Evolutionary conservation across 2,113 vertebrate species (phyloP), one percentile per base, ranked within the genome.

Genomic region (Megaceryle torquata): DNA sequence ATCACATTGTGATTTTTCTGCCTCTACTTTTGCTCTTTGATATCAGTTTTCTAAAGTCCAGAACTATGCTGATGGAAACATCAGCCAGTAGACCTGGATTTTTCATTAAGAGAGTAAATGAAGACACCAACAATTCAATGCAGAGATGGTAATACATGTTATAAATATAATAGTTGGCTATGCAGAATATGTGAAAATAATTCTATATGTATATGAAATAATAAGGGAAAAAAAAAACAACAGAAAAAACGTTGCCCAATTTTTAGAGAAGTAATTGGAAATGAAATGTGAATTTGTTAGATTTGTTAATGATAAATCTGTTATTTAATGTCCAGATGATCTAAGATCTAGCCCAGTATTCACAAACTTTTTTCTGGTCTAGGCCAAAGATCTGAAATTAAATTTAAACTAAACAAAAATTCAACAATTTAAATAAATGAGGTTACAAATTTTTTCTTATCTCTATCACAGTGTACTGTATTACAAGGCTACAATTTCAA

Each of bases 191-290:
- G 13, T 25, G 29, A 69, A 82, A 67, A 80, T 35, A 56, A 20
- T 37, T 80, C 13, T 25, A 31, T 75, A 14, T 6, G 13, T 35
- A 26, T 29, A 6, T 60, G 37, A 94, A 92, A 46, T 65, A 89
- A 21, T 1, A 24, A 2, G 3, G 3, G 37, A 37, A 37, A 1
- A 5, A 5, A 17, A 51, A 31, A 41, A 53, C 4, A 46, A 46
- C 11, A 19, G 8, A n/a, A 7, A 76, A 9, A 79, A 86, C 1
- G 1, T 33, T 24, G 2, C 5, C 1, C 1, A 9, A 2, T 51
- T 60, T 48, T 29, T 33, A 19, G 2, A 46, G 8, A 61, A 83
- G 1, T 10, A 70, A 35, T 44, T 69, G 6, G 6, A 78, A 89
- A 82, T 7, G 15, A 15, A 72, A 7, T 24, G 4, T 68, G 22